phyloP scores from a whole-genome alignment of 2,113 vertebrate genomes.

The Bostrychus sinensis region DNA sequence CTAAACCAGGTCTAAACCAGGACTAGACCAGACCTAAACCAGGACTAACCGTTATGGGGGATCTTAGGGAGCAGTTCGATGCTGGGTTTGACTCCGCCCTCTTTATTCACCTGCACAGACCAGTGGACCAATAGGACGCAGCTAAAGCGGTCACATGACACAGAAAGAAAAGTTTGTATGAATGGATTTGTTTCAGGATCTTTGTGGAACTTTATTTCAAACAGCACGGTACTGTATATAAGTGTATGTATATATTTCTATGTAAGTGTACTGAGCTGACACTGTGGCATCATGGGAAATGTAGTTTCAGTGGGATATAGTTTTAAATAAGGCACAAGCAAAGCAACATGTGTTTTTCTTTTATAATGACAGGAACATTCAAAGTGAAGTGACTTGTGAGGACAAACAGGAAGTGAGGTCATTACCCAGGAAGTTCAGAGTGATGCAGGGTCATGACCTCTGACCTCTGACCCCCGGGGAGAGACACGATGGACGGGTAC shows the following conservation, averaged over 20 bases:
- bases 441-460: conserved; percentile 64
- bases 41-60: conserved; percentile 57
- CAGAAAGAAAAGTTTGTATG: not conserved
- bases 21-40: not conserved
- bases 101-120: conserved; percentile 55
- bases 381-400: too few species aligned
- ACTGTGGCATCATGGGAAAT: not conserved
- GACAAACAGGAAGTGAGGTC: not conserved
- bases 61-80: conserved; percentile 63
- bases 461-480: conserved; percentile 59
- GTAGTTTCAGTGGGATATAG: not conserved
- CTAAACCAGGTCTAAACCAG: too few species aligned
- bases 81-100: conserved; percentile 44
- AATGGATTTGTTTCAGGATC: too few species aligned
- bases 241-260: not conserved
- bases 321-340: too few species aligned
- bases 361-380: too few species aligned
- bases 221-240: too few species aligned
- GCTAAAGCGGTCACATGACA: conserved; percentile 17
- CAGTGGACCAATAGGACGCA: conserved; percentile 53
- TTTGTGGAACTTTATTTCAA: too few species aligned
- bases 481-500: conserved; percentile 42
- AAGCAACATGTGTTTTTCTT: too few species aligned
- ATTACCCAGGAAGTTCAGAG: conserved; percentile 64
- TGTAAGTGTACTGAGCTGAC: too few species aligned